A percentile compares a stretch with the other conserved stretches of the same genome.
Conservation (phyloP, 2,888 invertebrate species). For the Archips xylosteana region DNA sequence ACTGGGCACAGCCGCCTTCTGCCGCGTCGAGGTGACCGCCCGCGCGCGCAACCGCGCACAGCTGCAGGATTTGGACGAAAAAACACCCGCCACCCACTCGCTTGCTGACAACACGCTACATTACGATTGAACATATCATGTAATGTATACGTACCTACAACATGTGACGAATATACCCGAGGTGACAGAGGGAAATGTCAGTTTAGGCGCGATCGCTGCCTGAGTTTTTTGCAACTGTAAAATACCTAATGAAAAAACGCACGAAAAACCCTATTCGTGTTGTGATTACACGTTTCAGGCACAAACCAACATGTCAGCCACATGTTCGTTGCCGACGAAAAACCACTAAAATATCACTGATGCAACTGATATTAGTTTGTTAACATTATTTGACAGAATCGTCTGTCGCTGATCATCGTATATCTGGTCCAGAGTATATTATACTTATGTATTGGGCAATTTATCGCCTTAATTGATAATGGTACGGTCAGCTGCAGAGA, state of each 20-base stretch:
- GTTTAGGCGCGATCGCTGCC: neutral
- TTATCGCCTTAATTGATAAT: too few relatives aligned
- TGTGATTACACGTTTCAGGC: too few relatives aligned
- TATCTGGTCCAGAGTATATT: too few relatives aligned
- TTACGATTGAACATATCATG: conserved; percentile 64
- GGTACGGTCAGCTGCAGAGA: too few relatives aligned
- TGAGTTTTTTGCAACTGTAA: neutral
- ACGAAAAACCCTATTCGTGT: too few relatives aligned
- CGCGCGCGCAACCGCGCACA: conserved; percentile 67
- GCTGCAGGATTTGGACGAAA: conserved; percentile 64
- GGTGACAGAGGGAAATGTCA: neutral
- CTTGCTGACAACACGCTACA: conserved; percentile 74
- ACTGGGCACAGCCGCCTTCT: conserved; percentile 91
- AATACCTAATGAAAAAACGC: neutral
- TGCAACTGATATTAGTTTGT: too few relatives aligned
- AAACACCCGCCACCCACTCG: conserved; percentile 66
- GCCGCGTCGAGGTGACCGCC: conserved; percentile 89
- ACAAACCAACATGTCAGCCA: too few relatives aligned
- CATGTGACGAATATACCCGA: neutral
- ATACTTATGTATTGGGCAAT: too few relatives aligned
- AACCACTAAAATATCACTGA: too few relatives aligned
- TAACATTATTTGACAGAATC: too few relatives aligned
- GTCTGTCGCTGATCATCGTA: too few relatives aligned
- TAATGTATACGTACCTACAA: neutral
- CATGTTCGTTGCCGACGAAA: too few relatives aligned